Conservation (phyloP, 2,113 vertebrate species). For the Rhodinocichla rosea region DNA sequence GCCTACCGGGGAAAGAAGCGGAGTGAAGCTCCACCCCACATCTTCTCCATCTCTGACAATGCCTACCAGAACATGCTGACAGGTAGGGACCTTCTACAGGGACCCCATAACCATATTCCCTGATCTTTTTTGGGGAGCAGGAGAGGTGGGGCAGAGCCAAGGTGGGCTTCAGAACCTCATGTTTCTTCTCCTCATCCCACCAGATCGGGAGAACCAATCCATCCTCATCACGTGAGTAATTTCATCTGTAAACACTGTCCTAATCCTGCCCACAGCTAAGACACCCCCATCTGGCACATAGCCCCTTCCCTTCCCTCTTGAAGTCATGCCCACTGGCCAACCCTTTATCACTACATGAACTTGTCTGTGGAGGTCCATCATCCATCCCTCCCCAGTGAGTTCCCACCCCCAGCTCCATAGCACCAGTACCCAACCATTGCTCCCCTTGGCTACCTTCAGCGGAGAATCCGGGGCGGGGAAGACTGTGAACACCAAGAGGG, state of each 20-base stretch:
- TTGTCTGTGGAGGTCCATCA: background rate
- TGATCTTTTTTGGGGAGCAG: background rate
- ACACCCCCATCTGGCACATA: background rate
- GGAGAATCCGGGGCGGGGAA: constrained; percentile 97
- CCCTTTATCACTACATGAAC: background rate
- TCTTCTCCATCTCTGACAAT: constrained; percentile 33
- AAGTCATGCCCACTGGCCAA: background rate
- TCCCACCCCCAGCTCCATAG: background rate
- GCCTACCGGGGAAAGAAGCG: constrained; percentile 32
- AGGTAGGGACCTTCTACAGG: background rate
- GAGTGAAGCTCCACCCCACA: constrained; percentile 27
- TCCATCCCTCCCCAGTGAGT: background rate
- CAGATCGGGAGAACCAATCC: constrained; percentile 7
- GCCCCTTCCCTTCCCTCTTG: background rate
- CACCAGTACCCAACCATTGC: background rate
- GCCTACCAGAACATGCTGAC: constrained; percentile 35
- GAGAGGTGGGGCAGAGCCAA: background rate
- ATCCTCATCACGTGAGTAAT: constrained; percentile 19
- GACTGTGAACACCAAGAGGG: constrained; percentile 95
- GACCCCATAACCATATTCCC: background rate
- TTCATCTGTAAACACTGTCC: background rate
- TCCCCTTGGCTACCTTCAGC: constrained; percentile 55
- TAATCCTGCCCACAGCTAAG: background rate
- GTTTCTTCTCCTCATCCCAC: background rate
- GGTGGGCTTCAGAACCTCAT: background rate